These are phyloP conservation scores for Plagodis pulveraria DNA, from an alignment of 2,888 invertebrate genomes.

Conservation along the genomic window DNA sequence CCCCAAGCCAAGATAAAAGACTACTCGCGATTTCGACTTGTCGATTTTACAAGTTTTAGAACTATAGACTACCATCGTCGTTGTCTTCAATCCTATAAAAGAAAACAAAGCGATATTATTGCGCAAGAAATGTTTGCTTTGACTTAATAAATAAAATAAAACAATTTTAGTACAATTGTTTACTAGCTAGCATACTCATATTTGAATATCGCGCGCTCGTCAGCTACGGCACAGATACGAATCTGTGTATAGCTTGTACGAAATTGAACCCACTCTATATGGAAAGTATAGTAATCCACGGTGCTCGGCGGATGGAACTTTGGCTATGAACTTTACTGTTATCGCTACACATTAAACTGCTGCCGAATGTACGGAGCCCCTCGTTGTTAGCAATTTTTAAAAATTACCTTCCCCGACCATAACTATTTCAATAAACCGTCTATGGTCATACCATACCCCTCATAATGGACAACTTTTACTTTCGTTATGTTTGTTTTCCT, in stretches of 20 bases:
- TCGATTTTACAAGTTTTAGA: conserved; percentile 20
- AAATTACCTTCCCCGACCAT: conserved; percentile 72
- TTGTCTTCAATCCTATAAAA: not conserved
- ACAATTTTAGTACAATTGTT: conserved; percentile 43
- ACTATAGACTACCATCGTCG: conserved; percentile 1
- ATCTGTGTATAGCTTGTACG: conserved; percentile 69
- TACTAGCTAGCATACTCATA: conserved; percentile 43
- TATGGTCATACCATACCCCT: conserved; percentile 66
- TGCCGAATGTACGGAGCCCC: conserved; percentile 67
- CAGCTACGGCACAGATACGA: conserved; percentile 59
- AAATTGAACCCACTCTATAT: conserved; percentile 73
- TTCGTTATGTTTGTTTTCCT: conserved; percentile 70
- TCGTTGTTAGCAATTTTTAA: conserved; percentile 75
- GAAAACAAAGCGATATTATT: not conserved
- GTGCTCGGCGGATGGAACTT: conserved; percentile 71
- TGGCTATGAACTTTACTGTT: conserved; percentile 82
- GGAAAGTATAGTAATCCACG: conserved; percentile 74
- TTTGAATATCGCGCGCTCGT: conserved; percentile 44
- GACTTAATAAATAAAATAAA: conserved; percentile 31
- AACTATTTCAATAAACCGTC: conserved; percentile 81
- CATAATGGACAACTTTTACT: conserved; percentile 76
- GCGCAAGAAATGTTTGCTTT: not conserved
- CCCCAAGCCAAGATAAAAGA: conserved; percentile 31
- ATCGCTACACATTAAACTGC: conserved; percentile 75
- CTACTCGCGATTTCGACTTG: conserved; percentile 25